phyloP scores from a whole-genome alignment of 2,113 vertebrate genomes.

The Zapornia atra region DNA sequence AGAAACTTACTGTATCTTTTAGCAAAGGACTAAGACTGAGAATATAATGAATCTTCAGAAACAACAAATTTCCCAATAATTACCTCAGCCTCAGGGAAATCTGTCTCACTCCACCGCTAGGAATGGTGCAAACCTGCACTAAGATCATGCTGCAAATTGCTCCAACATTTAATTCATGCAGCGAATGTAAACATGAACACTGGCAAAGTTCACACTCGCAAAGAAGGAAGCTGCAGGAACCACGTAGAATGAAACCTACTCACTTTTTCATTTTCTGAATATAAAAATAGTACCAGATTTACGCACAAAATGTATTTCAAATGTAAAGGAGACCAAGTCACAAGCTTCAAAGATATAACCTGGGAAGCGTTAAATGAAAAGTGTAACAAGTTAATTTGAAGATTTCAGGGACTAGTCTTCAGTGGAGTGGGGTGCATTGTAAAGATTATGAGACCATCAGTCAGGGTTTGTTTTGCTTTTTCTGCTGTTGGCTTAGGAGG shows the following conservation, averaged over 20 bases:
- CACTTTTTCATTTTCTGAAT: background rate
- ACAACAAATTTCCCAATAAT: background rate
- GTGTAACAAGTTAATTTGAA: background rate
- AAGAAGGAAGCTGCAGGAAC: background rate
- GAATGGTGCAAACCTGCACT: background rate
- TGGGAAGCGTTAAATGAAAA: background rate
- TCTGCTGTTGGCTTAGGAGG: background rate
- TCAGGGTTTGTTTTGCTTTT: background rate
- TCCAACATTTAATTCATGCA: background rate
- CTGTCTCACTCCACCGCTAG: background rate
- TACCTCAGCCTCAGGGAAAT: background rate
- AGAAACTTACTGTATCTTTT: background rate
- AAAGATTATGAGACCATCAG: background rate
- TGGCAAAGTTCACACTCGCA: rapidly evolving
- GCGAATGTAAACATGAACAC: background rate
- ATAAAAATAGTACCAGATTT: background rate
- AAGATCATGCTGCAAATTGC: background rate
- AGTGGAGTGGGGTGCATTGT: background rate
- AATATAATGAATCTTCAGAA: background rate
- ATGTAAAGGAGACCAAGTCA: background rate
- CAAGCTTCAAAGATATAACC: background rate
- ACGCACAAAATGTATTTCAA: background rate
- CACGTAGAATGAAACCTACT: background rate
- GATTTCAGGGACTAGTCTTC: background rate
- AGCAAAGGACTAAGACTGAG: background rate